Evolutionary conservation across 1,140 invertebrate species (phyloP).

Genomic region (Drosophila willistoni): DNA sequence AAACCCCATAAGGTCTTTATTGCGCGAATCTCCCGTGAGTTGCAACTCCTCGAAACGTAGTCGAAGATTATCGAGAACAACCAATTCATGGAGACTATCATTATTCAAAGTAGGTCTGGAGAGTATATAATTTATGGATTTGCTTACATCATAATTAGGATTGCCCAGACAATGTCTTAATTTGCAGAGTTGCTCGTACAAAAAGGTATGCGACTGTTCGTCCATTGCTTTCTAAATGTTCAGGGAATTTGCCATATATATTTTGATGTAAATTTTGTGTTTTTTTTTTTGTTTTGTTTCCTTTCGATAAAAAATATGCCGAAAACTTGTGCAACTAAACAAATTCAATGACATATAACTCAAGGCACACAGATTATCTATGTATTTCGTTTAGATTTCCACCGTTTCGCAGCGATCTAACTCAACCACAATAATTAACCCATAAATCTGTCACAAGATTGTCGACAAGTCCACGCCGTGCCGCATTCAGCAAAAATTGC

Average conservation of each 20-base stretch:
- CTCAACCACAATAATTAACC: constrained; percentile 61
- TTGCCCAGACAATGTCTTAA: constrained; percentile 28
- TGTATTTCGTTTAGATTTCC: neutral
- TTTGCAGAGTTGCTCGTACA: constrained; percentile 8
- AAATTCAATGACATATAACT: neutral
- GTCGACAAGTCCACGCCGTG: constrained; percentile 62
- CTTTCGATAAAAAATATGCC: neutral
- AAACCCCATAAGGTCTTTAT: neutral
- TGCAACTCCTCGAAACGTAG: constrained; percentile 8
- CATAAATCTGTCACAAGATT: constrained; percentile 74
- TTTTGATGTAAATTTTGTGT: neutral
- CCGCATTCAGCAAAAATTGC: constrained; percentile 65
- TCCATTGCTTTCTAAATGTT: neutral
- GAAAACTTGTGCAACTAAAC: no score
- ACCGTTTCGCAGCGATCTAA: no score
- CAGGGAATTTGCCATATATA: neutral
- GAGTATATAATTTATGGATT: neutral
- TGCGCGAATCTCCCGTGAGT: neutral
- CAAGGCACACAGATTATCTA: neutral
- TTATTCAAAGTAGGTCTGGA: neutral
- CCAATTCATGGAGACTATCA: neutral
- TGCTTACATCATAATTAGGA: constrained; percentile 4
- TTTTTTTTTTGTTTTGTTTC: neutral
- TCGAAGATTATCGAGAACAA: constrained; percentile 23
- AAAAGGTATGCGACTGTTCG: neutral